Evolutionary conservation across 53 echinoderm and acorn worm genomes (phyloP), one percentile per base, ranked within the genome.

Genomic region (Antedon mediterranea): DNA sequence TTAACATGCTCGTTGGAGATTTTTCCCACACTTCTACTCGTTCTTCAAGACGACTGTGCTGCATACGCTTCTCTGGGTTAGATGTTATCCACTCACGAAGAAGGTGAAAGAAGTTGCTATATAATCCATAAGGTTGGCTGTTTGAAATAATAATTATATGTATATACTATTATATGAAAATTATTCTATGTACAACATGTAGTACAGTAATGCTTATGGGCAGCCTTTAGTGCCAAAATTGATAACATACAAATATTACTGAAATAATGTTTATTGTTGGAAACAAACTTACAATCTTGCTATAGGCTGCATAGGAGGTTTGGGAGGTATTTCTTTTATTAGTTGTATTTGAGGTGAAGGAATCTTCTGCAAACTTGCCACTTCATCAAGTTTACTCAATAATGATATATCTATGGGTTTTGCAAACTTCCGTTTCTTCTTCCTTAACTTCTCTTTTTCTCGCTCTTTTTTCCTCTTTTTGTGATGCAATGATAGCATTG

Each of bases 21-120:
- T 74, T 78, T 76, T 91, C 82, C 91, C 91, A 91, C 1, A 42
- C 80, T 29, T 79, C 82, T 13, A 88, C 88, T 26, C 72, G 77
- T 34, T 77, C 71, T 76, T 88, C 80, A 9, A 91, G 78, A 23
- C 83, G 88, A 20, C 28, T 76, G 5, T 80, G 70, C 32, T 81
- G 80, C 37, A 88, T 80, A 43, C 75, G 78, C 37, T 80, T 43
- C 75, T 85, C 83, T n/a, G 80, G 77, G 42, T 74, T 70, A 14
- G 72, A 73, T 71, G 33, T 83, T 23, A 91, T 76, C 31, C 79
- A 77, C 70, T 91, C 88, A 6, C 86, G 83, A 29, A 91, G 81
- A 27, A 89, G 83, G 30, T 80, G 81, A 77, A 89, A 89, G 86
- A 89, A 89, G 73, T 86, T 89, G 26, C 86, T 83, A 71, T 83